phyloP scores from a whole-genome alignment of 1,140 invertebrate species.

The Penaeus chinensis region DNA sequence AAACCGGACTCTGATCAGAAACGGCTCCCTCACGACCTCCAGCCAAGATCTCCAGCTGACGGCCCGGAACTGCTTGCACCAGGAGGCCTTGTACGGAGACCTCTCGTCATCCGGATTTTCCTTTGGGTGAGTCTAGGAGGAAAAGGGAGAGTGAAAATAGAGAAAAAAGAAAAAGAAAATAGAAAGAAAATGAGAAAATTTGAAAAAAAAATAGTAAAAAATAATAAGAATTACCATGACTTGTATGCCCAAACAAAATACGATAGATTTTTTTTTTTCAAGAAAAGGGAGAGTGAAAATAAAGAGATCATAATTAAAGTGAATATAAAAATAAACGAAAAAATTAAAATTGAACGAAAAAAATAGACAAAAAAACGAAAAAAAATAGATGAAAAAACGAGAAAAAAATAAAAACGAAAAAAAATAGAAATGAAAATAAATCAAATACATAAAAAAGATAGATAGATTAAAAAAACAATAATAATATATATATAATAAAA shows the following conservation, averaged over 20 bases:
- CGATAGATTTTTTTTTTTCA: too few species aligned
- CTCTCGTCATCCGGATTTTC: neutral
- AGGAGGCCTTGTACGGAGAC: slow-evolving; percentile 85
- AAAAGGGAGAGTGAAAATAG: too few species aligned
- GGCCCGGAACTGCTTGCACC: slow-evolving; percentile 87
- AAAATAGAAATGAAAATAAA: neutral
- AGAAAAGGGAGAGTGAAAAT: too few species aligned
- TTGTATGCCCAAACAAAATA: too few species aligned
- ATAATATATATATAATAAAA: neutral
- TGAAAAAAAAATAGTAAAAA: too few species aligned
- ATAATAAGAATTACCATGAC: too few species aligned
- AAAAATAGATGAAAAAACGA: neutral
- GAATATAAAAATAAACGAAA: neutral
- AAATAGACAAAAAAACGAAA: neutral
- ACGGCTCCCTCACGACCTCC: slow-evolving; percentile 87
- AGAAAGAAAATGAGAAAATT: too few species aligned
- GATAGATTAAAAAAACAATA: neutral
- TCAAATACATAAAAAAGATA: neutral
- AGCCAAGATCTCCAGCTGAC: slow-evolving; percentile 92
- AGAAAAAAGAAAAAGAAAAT: too few species aligned
- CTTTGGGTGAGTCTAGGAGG: too few species aligned
- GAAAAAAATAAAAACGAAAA: neutral
- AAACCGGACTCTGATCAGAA: slow-evolving; percentile 87
- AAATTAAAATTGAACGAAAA: neutral
- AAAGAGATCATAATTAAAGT: neutral